Percentiles rank a stretch among this genome's conserved stretches.
Evolutionary conservation across 2,888 invertebrate species (phyloP).

Genomic region (Pycnomerus fuliginosus): DNA sequence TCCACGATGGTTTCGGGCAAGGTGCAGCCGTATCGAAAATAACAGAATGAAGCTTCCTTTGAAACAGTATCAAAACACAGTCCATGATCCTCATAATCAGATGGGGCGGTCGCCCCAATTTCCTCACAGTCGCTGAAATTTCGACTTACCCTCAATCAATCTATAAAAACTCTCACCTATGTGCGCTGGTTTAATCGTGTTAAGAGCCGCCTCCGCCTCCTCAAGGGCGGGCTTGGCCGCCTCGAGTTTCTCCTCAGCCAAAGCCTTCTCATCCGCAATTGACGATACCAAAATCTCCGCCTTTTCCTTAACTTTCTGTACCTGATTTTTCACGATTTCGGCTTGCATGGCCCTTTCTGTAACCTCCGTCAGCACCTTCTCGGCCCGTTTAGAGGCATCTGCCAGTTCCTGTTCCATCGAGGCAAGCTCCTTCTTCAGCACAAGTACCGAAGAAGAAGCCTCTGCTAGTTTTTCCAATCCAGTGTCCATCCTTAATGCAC

Average conservation of each 20-base stretch:
- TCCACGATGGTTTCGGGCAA: slow-evolving; percentile 94
- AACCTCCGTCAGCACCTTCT: slow-evolving; percentile 79
- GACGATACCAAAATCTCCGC: slow-evolving; percentile 85
- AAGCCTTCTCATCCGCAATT: slow-evolving; percentile 85
- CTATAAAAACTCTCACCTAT: slow-evolving; percentile 59
- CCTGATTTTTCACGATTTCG: slow-evolving; percentile 93
- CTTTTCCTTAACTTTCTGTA: slow-evolving; percentile 93
- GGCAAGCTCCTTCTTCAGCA: slow-evolving; percentile 87
- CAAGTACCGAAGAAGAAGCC: slow-evolving; percentile 90
- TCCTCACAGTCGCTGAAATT: slow-evolving; percentile 75
- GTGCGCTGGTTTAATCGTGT: slow-evolving; percentile 95
- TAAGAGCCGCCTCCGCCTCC: slow-evolving; percentile 91
- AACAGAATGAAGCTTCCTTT: slow-evolving; percentile 80
- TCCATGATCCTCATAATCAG: slow-evolving; percentile 98
- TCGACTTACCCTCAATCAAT: slow-evolving; percentile 5
- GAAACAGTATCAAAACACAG: slow-evolving; percentile 89
- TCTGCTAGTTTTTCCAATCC: slow-evolving; percentile 93
- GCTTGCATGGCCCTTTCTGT: slow-evolving; percentile 94
- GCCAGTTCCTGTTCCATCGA: slow-evolving; percentile 94
- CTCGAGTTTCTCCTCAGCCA: slow-evolving; percentile 90
- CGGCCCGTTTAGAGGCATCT: slow-evolving; percentile 90
- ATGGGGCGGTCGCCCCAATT: slow-evolving; percentile 93
- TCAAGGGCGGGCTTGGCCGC: slow-evolving; percentile 94
- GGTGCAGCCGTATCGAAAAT: slow-evolving; percentile 77
- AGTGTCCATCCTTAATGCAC: slow-evolving; percentile 92